Conservation (phyloP, 2,113 vertebrate species). For the Perccottus glenii region DNA sequence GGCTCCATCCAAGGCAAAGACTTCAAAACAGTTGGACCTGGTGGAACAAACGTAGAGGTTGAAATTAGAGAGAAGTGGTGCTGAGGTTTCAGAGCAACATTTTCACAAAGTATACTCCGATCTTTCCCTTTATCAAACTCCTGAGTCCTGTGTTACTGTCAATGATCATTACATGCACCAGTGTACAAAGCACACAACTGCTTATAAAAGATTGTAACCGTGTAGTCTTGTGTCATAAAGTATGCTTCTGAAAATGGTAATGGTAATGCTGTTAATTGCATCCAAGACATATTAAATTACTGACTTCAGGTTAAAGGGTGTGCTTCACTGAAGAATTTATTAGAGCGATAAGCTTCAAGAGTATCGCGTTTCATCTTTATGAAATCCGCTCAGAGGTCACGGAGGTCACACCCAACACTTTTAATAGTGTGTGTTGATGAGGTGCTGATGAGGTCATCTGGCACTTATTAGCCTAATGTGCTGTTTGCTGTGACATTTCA, state of each 20-base stretch:
- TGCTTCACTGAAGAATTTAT: neutral
- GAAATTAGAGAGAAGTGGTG: slow-evolving; percentile 26
- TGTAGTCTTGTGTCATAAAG: too few species aligned
- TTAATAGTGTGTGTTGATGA: slow-evolving; percentile 16
- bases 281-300: neutral
- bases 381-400: neutral
- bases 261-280: neutral
- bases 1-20: slow-evolving; percentile 87
- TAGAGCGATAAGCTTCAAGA: neutral
- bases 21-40: slow-evolving; percentile 91
- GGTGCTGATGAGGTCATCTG: slow-evolving; percentile 43
- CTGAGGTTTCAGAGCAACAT: slow-evolving; percentile 17
- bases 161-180: neutral
- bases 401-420: slow-evolving; percentile 17
- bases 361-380: neutral
- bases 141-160: neutral
- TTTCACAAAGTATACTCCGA: neutral
- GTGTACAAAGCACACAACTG: too few species aligned
- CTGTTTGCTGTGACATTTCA: slow-evolving; percentile 59
- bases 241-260: too few species aligned
- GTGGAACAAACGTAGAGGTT: slow-evolving; percentile 54
- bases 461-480: slow-evolving; percentile 46
- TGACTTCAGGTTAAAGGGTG: slow-evolving; percentile 6
- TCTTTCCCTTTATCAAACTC: neutral
- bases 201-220: too few species aligned